Conservation (phyloP, 2,888 invertebrate species). For the Leptodirus hochenwartii region DNA sequence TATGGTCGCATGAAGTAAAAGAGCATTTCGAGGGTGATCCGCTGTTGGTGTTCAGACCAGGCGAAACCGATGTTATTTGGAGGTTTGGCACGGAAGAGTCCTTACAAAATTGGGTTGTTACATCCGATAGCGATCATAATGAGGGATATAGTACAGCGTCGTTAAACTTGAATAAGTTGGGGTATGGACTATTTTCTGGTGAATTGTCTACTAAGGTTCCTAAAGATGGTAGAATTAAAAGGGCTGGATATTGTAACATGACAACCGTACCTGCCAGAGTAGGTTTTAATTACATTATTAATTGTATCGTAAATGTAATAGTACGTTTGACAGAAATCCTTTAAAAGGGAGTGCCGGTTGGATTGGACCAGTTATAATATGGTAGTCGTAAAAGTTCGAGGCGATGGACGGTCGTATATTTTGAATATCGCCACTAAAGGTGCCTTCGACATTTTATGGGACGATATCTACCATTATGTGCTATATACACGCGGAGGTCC, state of each 20-base stretch:
- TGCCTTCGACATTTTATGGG: constrained; percentile 71
- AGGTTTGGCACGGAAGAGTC: constrained; percentile 42
- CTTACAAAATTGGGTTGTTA: constrained; percentile 52
- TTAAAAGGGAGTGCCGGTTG: constrained; percentile 46
- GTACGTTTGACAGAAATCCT: constrained; percentile 48
- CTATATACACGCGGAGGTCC: constrained; percentile 93
- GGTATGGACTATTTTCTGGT: constrained; percentile 57
- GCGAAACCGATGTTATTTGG: constrained; percentile 59
- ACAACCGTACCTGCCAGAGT: constrained; percentile 48
- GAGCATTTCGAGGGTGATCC: constrained; percentile 46
- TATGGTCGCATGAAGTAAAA: constrained; percentile 49
- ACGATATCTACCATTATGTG: constrained; percentile 71
- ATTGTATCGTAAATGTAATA: constrained; percentile 2
- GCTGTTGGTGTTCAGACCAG: constrained; percentile 31
- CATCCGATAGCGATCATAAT: constrained; percentile 62
- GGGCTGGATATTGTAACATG: constrained; percentile 70
- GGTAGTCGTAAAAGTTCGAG: constrained; percentile 62
- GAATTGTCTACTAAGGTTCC: constrained; percentile 47
- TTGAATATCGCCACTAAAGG: constrained; percentile 62
- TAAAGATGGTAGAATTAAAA: constrained; percentile 61
- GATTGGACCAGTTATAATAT: constrained; percentile 68
- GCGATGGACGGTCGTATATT: constrained; percentile 85
- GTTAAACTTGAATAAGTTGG: constrained; percentile 45
- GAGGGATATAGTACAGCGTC: constrained; percentile 57
- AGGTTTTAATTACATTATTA: constrained; percentile 13